Percentiles rank a stretch among this genome's conserved stretches.
Evolutionary conservation across 2,888 invertebrate genomes (phyloP).

Genomic region (Calephelis perditalis): DNA sequence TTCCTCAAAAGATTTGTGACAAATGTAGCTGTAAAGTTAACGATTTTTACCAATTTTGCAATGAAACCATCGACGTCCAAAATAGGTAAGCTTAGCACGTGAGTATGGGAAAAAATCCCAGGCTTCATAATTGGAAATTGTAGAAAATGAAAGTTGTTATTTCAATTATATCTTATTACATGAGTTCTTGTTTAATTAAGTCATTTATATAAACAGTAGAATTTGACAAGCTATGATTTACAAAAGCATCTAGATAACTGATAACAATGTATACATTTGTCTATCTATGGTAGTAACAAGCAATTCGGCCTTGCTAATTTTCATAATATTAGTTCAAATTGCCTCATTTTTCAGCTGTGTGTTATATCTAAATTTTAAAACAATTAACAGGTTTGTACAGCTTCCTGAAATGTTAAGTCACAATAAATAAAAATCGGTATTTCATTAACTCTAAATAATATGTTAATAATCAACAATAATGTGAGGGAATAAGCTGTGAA

Average conservation of each 20-base stretch:
- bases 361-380: no score
- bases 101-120: background rate
- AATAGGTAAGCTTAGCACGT: conserved; percentile 61
- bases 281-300: background rate
- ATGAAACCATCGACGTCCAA: conserved; percentile 82
- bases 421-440: no score
- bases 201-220: no score
- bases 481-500: no score
- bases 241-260: background rate
- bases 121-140: conserved; percentile 1
- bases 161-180: no score
- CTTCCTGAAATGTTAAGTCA: no score
- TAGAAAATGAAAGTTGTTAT: no score
- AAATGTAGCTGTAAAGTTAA: conserved; percentile 84
- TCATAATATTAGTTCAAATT: background rate
- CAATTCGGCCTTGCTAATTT: background rate
- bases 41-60: conserved; percentile 84
- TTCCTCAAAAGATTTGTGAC: conserved; percentile 85
- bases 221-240: conserved; percentile 1
- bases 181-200: no score
- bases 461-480: no score
- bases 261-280: background rate
- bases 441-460: no score
- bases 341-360: background rate
- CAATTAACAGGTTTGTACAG: no score